A percentile compares a stretch with the other conserved stretches of the same genome.
These are phyloP conservation scores for Sitta europaea DNA, from an alignment of 2,113 vertebrate species.

Conservation along the genomic window DNA sequence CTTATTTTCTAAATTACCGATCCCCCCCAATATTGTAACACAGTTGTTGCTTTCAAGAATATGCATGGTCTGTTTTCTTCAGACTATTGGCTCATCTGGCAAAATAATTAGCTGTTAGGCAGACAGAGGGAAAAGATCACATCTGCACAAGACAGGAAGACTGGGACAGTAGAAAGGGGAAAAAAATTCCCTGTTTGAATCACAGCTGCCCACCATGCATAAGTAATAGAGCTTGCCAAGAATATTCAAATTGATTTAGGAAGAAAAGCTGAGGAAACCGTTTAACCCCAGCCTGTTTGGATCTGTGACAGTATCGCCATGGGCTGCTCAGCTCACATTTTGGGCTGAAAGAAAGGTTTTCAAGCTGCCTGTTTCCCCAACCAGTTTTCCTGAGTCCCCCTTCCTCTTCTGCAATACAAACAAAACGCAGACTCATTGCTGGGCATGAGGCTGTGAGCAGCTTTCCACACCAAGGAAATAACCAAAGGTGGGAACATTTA, in stretches of 20 bases:
- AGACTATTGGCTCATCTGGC: slow-evolving; percentile 58
- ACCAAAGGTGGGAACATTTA: not conserved
- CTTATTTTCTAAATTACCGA: not conserved
- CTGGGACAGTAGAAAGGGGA: slow-evolving; percentile 26
- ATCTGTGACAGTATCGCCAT: not conserved
- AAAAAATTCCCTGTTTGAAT: slow-evolving; percentile 36
- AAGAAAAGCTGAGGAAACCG: slow-evolving; percentile 61
- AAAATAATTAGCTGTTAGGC: slow-evolving; percentile 70
- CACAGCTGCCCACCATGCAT: slow-evolving; percentile 67
- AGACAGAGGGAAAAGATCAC: slow-evolving; percentile 59
- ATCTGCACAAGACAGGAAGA: slow-evolving; percentile 69
- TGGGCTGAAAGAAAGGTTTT: not conserved
- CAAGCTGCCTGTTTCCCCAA: not conserved
- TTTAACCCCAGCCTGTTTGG: slow-evolving; percentile 61
- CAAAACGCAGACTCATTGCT: not conserved
- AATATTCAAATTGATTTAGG: slow-evolving; percentile 62
- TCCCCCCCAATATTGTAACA: not conserved
- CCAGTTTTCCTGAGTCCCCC: not conserved
- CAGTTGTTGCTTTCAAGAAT: slow-evolving; percentile 62
- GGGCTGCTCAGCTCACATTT: slow-evolving; percentile 29
- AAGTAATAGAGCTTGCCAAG: slow-evolving; percentile 58
- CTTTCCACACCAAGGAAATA: not conserved
- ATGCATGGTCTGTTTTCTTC: slow-evolving; percentile 55
- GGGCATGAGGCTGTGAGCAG: not conserved
- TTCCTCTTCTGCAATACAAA: not conserved